Base-by-base conservation (phyloP, 2,797 vertebrate genomes). In the Coregonus sp. region DNA sequence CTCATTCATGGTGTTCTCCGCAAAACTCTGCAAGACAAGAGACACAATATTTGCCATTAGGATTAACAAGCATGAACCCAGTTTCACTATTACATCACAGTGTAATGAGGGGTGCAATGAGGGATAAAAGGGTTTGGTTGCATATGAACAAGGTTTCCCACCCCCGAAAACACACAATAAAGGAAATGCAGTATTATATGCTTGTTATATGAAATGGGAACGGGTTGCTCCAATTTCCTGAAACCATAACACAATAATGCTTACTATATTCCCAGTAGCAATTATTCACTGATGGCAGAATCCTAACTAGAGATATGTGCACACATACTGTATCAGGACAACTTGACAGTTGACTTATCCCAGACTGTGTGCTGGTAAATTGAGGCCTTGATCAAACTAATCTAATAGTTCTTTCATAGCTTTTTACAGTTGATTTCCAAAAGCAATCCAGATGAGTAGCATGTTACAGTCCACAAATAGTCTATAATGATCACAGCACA, bases 1-100 rank as follows among this genome's bases (percentile, higher is more conserved):
- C 92, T 99, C 98, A 84, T 99, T 99, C 98, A 99, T 99, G 84
- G 98, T 99, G 93, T 97, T 99, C 91, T 99, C 98, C 72, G 98
- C 98, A 91, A 99, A 99, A 91, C 96, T 99, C 98, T 99, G 94
- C 86, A 93, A 63, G 59, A 63, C 59, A 63, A 63, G 59, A 63
- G 59, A 29, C 20, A 63, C 59, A 63, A 63, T 6, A 61, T 63
- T 63, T 7, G 16, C 3, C 59, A 63, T 63, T 63, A 63, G 59
- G 59, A 63, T 63, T 63, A 63, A 63, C 25, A 25, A 63, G 20
- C 20, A 25, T 29, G 20, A 63, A 63, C 25, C 20, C 20, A 1
- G n/a, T 63, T 7, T 63, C 40, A 47, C 40, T 47, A 47, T 47
- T 47, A 47, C 40, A 47, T 47, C 59, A 63, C 59, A 29, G 9